These are phyloP conservation scores for Poeciliopsis turneri DNA, from an alignment of 2,797 vertebrate genomes.

Conservation along the genomic window DNA sequence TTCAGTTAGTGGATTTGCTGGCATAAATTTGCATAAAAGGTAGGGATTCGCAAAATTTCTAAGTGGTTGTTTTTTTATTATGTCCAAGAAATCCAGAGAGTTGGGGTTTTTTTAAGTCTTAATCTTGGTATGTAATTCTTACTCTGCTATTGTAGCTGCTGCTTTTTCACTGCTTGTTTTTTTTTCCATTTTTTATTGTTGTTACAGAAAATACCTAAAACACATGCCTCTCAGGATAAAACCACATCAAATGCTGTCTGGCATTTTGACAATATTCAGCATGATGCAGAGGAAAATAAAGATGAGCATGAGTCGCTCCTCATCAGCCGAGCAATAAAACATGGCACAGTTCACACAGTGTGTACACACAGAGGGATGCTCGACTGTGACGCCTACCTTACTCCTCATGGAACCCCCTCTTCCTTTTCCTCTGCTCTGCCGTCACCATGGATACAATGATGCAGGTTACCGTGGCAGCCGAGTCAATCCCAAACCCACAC, in stretches of 20 bases:
- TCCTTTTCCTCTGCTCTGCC: constrained; percentile 23
- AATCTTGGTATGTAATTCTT: background rate
- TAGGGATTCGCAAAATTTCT: background rate
- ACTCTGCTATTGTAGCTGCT: background rate
- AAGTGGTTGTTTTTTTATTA: background rate
- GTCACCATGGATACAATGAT: constrained; percentile 76
- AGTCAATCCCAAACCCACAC: constrained; percentile 42
- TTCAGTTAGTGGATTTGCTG: background rate
- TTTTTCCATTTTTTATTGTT: background rate
- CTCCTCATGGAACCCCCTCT: constrained; percentile 21
- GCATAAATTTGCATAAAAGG: background rate
- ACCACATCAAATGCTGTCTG: background rate
- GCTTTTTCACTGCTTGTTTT: background rate
- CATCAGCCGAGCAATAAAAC: constrained; percentile 25
- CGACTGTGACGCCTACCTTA: constrained; percentile 42
- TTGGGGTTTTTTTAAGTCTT: background rate
- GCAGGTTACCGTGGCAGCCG: constrained; percentile 73
- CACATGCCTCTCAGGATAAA: constrained; percentile 7
- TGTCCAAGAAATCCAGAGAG: background rate
- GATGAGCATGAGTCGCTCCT: background rate
- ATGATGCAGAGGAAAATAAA: background rate
- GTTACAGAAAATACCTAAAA: background rate
- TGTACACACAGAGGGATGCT: constrained; percentile 23
- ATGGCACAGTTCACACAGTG: constrained; percentile 21
- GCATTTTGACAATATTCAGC: background rate